Base-by-base conservation (phyloP, 2,113 vertebrate genomes). In the Furnarius figulus region DNA sequence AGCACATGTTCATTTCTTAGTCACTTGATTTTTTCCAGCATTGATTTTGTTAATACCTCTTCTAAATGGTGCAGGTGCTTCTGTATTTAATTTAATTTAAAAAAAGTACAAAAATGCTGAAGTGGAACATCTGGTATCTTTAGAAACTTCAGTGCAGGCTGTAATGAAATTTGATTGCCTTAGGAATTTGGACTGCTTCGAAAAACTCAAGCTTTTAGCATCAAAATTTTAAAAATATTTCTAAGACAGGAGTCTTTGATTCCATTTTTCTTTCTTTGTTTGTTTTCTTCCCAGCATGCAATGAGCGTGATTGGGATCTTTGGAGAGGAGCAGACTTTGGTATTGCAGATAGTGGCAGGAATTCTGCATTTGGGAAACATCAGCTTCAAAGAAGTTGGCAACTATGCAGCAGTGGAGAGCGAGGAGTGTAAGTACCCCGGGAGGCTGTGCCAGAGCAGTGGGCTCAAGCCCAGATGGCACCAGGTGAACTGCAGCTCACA, bases 231-330 rank as follows among this genome's bases (percentile, higher is more conserved):
- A 14, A 58, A 49, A 70, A 7, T 6, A 56, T 25, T 75, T 76
- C 10, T 61, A 4, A 61, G 44, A 72, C 10, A 52, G 23, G n/a
- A 85, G 15, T 58, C 10, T 44, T 8, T 6, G 16, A 40, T 83
- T 25, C 3, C 12, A 0, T 31, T 47, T 55, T 52, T 55, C 21
- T 74, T 23, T 2, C 22, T 56, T 75, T 65, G 10, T 84, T 81
- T 78, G 35, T 56, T 71, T 35, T n/a, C 59, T 66, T 71, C 35
- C 63, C 96, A 99, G 99, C 99, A 99, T 6, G 99, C 99, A 40
- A 99, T 99, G 99, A 98, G 98, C 14, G 99, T 99, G 96, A 99
- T 99, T 31, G 99, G 99, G 71, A 99, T 99, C 96, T 98, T 98
- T 9, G 96, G 98, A 0, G 98, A 98, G 75, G 98, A 99, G 58